phyloP scores from a whole-genome alignment of 2,797 vertebrate species.

The Anabacerthia variegaticeps region DNA sequence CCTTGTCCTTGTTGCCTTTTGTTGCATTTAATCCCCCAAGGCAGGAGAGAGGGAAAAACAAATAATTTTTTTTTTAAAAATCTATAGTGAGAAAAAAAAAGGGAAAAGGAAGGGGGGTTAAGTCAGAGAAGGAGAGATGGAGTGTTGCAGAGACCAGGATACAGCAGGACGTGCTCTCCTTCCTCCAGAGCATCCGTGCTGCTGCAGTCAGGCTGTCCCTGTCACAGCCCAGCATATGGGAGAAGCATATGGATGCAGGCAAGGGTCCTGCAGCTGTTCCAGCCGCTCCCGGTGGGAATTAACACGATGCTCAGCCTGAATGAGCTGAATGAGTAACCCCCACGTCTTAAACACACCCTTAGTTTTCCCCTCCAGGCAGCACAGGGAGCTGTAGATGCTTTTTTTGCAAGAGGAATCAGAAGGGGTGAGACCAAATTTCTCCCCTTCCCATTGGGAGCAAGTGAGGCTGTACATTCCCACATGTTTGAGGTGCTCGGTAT shows the following conservation, averaged over 20 bases:
- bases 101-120: not conserved
- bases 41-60: not conserved
- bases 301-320: not conserved
- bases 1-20: not conserved
- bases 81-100: not conserved
- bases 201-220: not conserved
- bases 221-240: not conserved
- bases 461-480: accelerated
- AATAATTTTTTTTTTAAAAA: not conserved
- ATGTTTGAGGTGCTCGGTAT: accelerated
- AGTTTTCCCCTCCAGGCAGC: not conserved
- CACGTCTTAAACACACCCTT: accelerated
- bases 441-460: accelerated
- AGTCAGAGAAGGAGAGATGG: not conserved
- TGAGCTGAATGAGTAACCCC: not conserved
- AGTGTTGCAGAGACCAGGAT: not conserved
- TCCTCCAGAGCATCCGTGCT: not conserved
- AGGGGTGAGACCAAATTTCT: not conserved
- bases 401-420: not conserved
- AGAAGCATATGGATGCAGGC: not conserved
- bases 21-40: not conserved
- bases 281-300: not conserved
- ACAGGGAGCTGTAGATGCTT: not conserved
- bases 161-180: not conserved
- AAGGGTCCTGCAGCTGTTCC: not conserved